These are phyloP conservation scores for Ectobius pallidus DNA, from an alignment of 2,888 invertebrate species.

Conservation along the genomic window DNA sequence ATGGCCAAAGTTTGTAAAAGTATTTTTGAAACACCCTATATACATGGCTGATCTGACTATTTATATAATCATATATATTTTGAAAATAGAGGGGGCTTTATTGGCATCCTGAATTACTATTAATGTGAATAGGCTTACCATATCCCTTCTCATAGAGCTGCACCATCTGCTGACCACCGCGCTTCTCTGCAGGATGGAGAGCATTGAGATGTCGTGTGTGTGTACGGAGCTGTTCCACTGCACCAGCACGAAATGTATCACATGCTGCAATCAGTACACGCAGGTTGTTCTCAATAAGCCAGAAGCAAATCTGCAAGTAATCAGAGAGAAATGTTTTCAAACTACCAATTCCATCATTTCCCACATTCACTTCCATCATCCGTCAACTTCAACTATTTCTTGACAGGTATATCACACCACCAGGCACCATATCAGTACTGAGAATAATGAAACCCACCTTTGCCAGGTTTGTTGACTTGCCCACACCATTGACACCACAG, in stretches of 20 bases:
- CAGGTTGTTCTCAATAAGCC: slow-evolving; percentile 97
- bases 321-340: too few relatives aligned
- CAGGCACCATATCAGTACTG: background rate
- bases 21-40: too few relatives aligned
- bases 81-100: too few relatives aligned
- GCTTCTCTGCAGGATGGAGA: slow-evolving; percentile 81
- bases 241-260: slow-evolving; percentile 98
- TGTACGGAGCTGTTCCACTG: slow-evolving; percentile 97
- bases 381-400: too few relatives aligned
- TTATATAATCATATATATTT: too few relatives aligned
- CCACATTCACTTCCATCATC: too few relatives aligned
- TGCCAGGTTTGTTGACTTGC: slow-evolving; percentile 97
- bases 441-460: slow-evolving; percentile 64
- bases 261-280: slow-evolving; percentile 97
- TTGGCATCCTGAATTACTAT: too few relatives aligned
- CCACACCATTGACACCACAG: slow-evolving; percentile 99
- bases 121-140: slow-evolving; percentile 58
- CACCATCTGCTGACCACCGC: slow-evolving; percentile 79
- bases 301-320: slow-evolving; percentile 82
- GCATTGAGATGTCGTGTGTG: slow-evolving; percentile 93
- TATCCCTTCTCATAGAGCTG: slow-evolving; percentile 98
- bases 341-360: too few relatives aligned
- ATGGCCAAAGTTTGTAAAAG: too few relatives aligned
- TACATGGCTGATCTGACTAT: too few relatives aligned
- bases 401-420: background rate